A percentile compares a stretch with the other conserved stretches of the same genome.
These are phyloP conservation scores for Exaiptasia diaphana DNA, from an alignment of 64 coral and sea anemone genomes.

Conservation along the genomic window DNA sequence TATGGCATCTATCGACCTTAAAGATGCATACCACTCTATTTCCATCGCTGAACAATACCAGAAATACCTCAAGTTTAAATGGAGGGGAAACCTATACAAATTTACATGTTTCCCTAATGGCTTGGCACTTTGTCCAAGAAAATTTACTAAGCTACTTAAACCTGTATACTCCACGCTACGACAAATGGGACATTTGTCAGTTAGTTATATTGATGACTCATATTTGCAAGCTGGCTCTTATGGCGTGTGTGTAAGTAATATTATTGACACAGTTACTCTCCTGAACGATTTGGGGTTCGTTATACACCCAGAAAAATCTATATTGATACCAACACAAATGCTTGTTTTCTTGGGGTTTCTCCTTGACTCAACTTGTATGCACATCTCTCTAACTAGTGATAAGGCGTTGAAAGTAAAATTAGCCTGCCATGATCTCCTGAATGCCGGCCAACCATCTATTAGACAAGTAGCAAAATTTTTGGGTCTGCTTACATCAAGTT, in stretches of 20 bases:
- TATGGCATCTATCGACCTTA: conserved; percentile 1
- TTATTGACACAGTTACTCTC: conserved; percentile 19
- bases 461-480: conserved; percentile 24
- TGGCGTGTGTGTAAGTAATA: conserved; percentile 18
- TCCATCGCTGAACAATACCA: not conserved
- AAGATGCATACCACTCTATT: conserved; percentile 20
- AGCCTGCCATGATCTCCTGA: conserved; percentile 2
- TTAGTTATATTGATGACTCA: conserved; percentile 35
- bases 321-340: conserved; percentile 10
- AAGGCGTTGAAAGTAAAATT: not conserved
- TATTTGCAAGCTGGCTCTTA: conserved; percentile 2
- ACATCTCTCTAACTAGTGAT: conserved; percentile 31
- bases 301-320: conserved; percentile 39
- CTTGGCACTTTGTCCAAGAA: not conserved
- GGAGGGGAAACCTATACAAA: conserved; percentile 24
- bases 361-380: conserved; percentile 15
- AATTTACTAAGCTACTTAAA: conserved; percentile 28
- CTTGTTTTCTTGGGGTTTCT: conserved; percentile 49
- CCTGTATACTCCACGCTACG: conserved; percentile 27
- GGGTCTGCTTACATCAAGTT: conserved; percentile 13
- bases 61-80: conserved; percentile 34
- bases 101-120: conserved; percentile 36
- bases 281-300: conserved; percentile 20
- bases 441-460: not conserved
- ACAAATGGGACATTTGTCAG: conserved; percentile 9